These are phyloP conservation scores for Trichomycterus rosablanca DNA, from an alignment of 2,113 vertebrate species.

Conservation along the genomic window DNA sequence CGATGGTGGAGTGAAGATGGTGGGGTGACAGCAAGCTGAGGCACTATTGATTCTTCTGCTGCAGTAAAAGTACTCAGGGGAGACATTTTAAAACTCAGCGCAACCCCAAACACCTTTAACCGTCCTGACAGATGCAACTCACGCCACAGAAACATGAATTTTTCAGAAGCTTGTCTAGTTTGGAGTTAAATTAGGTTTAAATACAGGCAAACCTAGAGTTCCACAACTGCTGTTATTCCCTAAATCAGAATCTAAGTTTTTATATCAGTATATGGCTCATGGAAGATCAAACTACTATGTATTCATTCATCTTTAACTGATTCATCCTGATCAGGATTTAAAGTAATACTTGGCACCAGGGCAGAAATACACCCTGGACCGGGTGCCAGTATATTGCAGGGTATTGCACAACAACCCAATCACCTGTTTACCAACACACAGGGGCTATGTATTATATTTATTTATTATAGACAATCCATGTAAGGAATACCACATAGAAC, in stretches of 20 bases:
- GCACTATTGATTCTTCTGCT: slow-evolving; percentile 33
- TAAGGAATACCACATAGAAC: too few species aligned
- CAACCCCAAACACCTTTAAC: slow-evolving; percentile 27
- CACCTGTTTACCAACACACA: too few species aligned
- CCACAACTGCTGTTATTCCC: not conserved
- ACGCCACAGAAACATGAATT: slow-evolving; percentile 25
- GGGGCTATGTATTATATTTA: too few species aligned
- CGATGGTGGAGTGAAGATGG: not conserved
- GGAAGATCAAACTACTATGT: too few species aligned
- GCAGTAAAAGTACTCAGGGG: slow-evolving; percentile 37
- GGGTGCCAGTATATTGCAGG: too few species aligned
- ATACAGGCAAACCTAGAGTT: not conserved
- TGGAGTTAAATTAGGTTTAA: not conserved
- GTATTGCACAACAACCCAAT: too few species aligned
- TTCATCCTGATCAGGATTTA: too few species aligned
- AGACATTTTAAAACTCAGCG: slow-evolving; percentile 27
- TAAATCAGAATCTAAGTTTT: not conserved
- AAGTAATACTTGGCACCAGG: too few species aligned
- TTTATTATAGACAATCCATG: too few species aligned
- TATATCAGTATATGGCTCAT: too few species aligned
- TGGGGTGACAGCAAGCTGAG: slow-evolving; percentile 25
- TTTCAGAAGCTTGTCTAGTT: slow-evolving; percentile 17
- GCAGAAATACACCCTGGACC: too few species aligned
- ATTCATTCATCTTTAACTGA: too few species aligned
- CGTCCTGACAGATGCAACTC: slow-evolving; percentile 28